A percentile compares a stretch with the other conserved stretches of the same genome.
Conservation (phyloP, 1,140 invertebrate genomes). For the Drosophila ohnishii region DNA sequence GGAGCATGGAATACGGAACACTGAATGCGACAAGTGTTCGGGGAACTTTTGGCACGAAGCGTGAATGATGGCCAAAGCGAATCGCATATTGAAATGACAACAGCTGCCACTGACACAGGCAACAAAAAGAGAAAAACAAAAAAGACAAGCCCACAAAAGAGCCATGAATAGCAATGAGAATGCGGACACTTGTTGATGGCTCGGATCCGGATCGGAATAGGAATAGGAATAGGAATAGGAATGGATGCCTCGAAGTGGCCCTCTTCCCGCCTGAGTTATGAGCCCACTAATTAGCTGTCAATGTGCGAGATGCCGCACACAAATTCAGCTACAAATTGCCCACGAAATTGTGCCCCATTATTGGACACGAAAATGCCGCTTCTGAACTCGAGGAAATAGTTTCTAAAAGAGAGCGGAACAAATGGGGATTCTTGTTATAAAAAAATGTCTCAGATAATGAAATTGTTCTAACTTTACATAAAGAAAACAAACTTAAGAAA, state of each 20-base stretch:
- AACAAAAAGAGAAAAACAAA: slow-evolving; percentile 16
- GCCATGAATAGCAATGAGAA: slow-evolving; percentile 68
- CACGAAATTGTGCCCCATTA: slow-evolving; percentile 61
- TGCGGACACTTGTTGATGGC: slow-evolving; percentile 71
- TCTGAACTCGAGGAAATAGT: neutral
- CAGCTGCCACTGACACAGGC: slow-evolving; percentile 72
- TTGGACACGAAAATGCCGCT: slow-evolving; percentile 2
- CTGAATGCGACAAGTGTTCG: slow-evolving; percentile 60
- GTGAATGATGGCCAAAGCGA: slow-evolving; percentile 75
- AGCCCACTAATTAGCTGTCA: slow-evolving; percentile 81
- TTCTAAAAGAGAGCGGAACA: neutral
- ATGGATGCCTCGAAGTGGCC: slow-evolving; percentile 19
- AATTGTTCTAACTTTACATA: too few relatives aligned
- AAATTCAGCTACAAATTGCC: slow-evolving; percentile 73
- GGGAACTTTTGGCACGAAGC: slow-evolving; percentile 68
- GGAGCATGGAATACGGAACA: neutral
- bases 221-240: slow-evolving; percentile 21
- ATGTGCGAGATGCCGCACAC: slow-evolving; percentile 64
- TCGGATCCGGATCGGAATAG: slow-evolving; percentile 18
- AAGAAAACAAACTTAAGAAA: too few relatives aligned
- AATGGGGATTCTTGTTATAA: neutral
- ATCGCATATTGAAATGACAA: slow-evolving; percentile 77
- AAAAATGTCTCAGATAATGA: too few relatives aligned
- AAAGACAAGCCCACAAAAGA: slow-evolving; percentile 25
- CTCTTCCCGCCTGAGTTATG: slow-evolving; percentile 65